Evolutionary conservation across 2,797 vertebrate genomes (phyloP).

Genomic region (Schizothorax lantsangensis): DNA sequence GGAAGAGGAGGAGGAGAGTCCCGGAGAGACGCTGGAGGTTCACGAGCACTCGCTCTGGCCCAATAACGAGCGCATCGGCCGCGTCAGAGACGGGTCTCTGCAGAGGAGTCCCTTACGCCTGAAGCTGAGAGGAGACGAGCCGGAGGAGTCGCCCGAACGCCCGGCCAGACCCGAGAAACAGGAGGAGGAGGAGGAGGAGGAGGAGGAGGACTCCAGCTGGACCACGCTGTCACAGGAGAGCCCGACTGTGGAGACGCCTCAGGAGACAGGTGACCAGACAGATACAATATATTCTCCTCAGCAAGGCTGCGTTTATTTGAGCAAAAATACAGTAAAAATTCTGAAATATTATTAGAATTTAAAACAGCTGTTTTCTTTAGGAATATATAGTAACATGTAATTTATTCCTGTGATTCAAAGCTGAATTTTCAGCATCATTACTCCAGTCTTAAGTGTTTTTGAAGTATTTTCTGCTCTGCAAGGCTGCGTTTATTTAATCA

Average conservation of each 20-base stretch:
- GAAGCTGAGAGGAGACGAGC: not conserved
- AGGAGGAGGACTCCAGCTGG: conserved; percentile 98
- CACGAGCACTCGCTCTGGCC: conserved; percentile 12
- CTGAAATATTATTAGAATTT: not conserved
- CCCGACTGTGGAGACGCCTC: conserved; percentile 86
- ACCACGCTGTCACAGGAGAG: conserved; percentile 96
- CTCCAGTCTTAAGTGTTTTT: too few species aligned
- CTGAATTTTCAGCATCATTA: too few species aligned
- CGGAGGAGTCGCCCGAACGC: not conserved
- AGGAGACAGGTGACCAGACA: conserved; percentile 81
- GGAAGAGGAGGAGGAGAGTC: conserved; percentile 70
- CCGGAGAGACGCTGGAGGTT: conserved; percentile 58
- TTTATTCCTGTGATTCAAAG: too few species aligned
- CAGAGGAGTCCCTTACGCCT: not conserved
- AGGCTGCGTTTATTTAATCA: too few species aligned
- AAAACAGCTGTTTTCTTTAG: not conserved
- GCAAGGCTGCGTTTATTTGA: not conserved
- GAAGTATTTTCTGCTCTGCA: too few species aligned
- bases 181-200: conserved; percentile 32
- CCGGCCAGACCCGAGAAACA: not conserved
- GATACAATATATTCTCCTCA: too few species aligned
- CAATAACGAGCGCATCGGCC: conserved; percentile 36
- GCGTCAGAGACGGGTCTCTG: conserved; percentile 60
- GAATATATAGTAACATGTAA: not conserved
- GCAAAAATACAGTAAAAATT: not conserved